Percentiles rank a stretch among this genome's conserved stretches.
Evolutionary conservation across 2,797 vertebrate species (phyloP).

Genomic region (Meda fulgida): DNA sequence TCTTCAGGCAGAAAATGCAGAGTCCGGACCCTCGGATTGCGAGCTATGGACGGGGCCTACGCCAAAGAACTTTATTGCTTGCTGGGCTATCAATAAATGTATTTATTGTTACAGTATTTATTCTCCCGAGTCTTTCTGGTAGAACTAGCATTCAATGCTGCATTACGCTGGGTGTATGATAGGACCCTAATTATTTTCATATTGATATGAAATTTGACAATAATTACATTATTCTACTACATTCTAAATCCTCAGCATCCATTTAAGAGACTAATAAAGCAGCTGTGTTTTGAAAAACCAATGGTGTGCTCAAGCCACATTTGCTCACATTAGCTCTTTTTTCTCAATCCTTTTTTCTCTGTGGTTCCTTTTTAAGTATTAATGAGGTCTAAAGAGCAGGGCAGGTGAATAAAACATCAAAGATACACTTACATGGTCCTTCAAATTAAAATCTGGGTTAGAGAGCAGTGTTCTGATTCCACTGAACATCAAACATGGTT

Average conservation of each 20-base stretch:
- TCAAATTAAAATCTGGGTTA: conserved; percentile 53
- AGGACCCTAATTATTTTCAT: background rate
- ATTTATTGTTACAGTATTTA: too few species aligned
- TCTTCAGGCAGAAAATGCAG: too few species aligned
- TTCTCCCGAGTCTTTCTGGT: too few species aligned
- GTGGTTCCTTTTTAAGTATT: conserved; percentile 49
- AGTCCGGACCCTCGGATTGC: too few species aligned
- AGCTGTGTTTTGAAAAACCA: background rate
- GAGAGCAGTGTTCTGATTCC: conserved; percentile 39
- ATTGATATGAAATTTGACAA: background rate
- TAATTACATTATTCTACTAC: conserved; percentile 10
- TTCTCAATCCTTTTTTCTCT: conserved; percentile 33
- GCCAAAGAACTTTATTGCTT: too few species aligned
- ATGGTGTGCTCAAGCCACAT: conserved; percentile 21
- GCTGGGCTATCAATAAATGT: too few species aligned
- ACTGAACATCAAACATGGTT: conserved; percentile 52
- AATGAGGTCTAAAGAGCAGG: conserved; percentile 55
- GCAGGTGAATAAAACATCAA: conserved; percentile 62
- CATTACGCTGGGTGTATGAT: too few species aligned
- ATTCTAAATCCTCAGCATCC: background rate
- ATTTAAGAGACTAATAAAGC: conserved; percentile 20
- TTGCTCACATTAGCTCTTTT: conserved; percentile 30
- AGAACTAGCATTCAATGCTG: too few species aligned
- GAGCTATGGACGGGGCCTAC: too few species aligned
- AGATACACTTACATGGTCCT: conserved; percentile 43